A percentile compares a stretch with the other conserved stretches of the same genome.
phyloP scores from a whole-genome alignment of 2,888 invertebrate species.

The Autographa pulchrina region DNA sequence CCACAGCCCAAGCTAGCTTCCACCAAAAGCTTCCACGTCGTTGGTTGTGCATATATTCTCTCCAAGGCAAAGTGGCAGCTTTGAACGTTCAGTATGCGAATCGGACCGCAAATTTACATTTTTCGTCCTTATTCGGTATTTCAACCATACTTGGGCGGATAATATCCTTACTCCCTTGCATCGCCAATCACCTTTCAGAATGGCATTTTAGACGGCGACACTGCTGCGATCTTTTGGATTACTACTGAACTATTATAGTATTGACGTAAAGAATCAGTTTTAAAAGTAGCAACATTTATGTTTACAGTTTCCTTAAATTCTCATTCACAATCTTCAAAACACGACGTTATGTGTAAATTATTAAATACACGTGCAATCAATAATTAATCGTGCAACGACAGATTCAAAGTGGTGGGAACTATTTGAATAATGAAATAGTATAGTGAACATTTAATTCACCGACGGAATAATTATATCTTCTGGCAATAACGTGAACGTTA shows the following conservation, averaged over 20 bases:
- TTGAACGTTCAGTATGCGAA: conserved; percentile 57
- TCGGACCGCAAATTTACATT: conserved; percentile 69
- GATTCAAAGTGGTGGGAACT: not conserved
- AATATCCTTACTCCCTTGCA: conserved; percentile 64
- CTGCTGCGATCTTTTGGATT: conserved; percentile 67
- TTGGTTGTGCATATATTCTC: conserved; percentile 50
- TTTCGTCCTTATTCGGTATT: conserved; percentile 73
- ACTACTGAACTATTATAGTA: conserved; percentile 19
- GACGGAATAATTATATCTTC: not conserved
- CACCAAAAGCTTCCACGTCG: conserved; percentile 44
- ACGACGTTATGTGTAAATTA: not conserved
- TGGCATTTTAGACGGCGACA: conserved; percentile 49
- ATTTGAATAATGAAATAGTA: no score
- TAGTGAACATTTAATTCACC: not conserved
- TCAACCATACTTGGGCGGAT: conserved; percentile 75
- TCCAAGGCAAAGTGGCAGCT: conserved; percentile 33
- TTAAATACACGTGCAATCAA: no score
- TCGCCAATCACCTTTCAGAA: conserved; percentile 72
- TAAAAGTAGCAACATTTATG: not conserved
- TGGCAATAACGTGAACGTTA: not conserved
- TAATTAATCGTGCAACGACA: not conserved
- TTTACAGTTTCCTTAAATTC: not conserved
- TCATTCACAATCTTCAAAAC: not conserved
- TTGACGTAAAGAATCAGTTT: not conserved
- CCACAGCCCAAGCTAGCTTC: conserved; percentile 21